Base-by-base conservation (phyloP, 2,113 vertebrate genomes). In the Cromileptes altivelis region DNA sequence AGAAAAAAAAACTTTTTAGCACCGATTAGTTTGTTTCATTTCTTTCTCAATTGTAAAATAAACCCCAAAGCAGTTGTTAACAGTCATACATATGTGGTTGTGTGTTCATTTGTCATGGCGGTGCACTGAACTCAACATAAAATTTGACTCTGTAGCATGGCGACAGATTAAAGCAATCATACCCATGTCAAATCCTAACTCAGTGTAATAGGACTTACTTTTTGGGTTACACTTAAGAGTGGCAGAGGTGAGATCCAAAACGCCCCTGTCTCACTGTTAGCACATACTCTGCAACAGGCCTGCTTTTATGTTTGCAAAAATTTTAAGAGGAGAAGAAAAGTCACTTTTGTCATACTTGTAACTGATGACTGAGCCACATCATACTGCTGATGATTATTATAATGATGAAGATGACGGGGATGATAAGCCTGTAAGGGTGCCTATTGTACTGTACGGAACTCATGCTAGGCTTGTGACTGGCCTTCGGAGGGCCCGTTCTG, bases 41-140 rank as follows among this genome's bases (percentile, higher is more conserved):
- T 93, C 87, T 95, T 97, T 96, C 96, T 97, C 96, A 97, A 97
- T 96, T 99, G 97, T 99, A 97, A 98, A 99, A 99, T 99, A 99
- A 99, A 99, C 95, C 97, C 96, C 97, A 97, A 97, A 95, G 94
- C 97, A 97, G 97, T 97, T 97, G 97, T 97, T 97, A 97, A 96
- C 97, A 97, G 97, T 97, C 96, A 88, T 88, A 73, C 60, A 74
- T 86, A 86, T 93, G 90, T 94, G 91, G 84, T 92, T 89, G 95
- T 96, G 96, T 97, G 74, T 94, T 95, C 74, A 88, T 95, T 94
- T 82, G 64, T 84, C 71, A 79, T 52, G 68, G 65, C 65, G 49
- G 58, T 84, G 75, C 77, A 72, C 62, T 52, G 15, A 75, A 80
- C 52, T 80, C 75, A 42, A 49, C 21, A 70, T 89, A 50, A 27